Evolutionary conservation across 2,888 invertebrate species (phyloP).

Genomic region (Stegophylla sp.): DNA sequence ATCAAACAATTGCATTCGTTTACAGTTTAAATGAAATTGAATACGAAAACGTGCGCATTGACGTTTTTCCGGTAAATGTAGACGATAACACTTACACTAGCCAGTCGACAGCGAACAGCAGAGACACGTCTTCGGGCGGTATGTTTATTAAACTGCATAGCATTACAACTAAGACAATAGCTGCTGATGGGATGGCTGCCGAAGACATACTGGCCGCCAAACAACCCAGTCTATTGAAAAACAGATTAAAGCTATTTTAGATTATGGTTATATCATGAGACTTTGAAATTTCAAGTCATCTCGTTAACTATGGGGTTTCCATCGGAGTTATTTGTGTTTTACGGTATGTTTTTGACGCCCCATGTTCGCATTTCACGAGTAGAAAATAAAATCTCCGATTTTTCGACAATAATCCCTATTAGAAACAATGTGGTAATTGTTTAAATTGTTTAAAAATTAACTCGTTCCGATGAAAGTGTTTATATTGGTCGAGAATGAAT

Average conservation of each 20-base stretch:
- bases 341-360: too few relatives aligned
- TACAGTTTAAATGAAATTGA: neutral
- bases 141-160: constrained; percentile 83
- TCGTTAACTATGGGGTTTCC: too few relatives aligned
- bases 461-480: too few relatives aligned
- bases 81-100: constrained; percentile 81
- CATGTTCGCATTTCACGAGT: too few relatives aligned
- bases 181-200: constrained; percentile 86
- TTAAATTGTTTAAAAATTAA: too few relatives aligned
- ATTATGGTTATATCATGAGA: neutral
- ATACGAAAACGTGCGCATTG: neutral
- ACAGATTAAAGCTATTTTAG: neutral
- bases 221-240: constrained; percentile 73
- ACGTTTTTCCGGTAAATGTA: neutral
- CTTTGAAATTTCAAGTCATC: too few relatives aligned
- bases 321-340: too few relatives aligned
- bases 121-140: constrained; percentile 80
- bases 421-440: too few relatives aligned
- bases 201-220: constrained; percentile 89
- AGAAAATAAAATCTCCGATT: too few relatives aligned
- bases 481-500: too few relatives aligned
- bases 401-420: too few relatives aligned
- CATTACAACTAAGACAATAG: constrained; percentile 80
- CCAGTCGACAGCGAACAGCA: constrained; percentile 88
- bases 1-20: neutral